phyloP scores from a whole-genome alignment of 2,888 invertebrate genomes.

The Autographa pulchrina region DNA sequence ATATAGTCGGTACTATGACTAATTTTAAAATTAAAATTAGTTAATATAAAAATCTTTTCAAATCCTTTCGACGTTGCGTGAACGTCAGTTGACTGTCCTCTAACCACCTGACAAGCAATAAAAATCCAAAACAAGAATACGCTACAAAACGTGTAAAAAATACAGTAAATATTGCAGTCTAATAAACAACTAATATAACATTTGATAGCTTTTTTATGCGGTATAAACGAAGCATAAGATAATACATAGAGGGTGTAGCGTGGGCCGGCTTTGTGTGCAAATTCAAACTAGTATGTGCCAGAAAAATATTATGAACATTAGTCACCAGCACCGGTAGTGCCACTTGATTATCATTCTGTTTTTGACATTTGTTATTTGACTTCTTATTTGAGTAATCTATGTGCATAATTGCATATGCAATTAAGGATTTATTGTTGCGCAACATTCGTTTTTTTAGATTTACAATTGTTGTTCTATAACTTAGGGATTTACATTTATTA shows the following conservation, averaged over 20 bases:
- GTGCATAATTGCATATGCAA: neutral
- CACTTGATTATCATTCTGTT: slow-evolving; percentile 49
- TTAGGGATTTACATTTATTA: too few relatives aligned
- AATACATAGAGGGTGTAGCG: slow-evolving; percentile 56
- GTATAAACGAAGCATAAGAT: slow-evolving; percentile 63
- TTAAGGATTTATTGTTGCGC: neutral
- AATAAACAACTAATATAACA: slow-evolving; percentile 11
- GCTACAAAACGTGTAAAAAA: neutral
- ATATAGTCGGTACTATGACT: too few relatives aligned
- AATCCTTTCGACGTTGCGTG: too few relatives aligned
- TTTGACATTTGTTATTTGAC: slow-evolving; percentile 18
- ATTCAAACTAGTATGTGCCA: slow-evolving; percentile 60
- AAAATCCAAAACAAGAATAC: neutral
- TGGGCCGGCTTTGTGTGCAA: slow-evolving; percentile 70
- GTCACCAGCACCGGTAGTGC: slow-evolving; percentile 58
- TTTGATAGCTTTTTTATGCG: slow-evolving; percentile 31
- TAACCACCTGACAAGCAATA: neutral
- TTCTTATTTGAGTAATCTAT: neutral
- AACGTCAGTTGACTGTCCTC: too few relatives aligned
- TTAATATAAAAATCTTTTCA: too few relatives aligned
- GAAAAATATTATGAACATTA: slow-evolving; percentile 63
- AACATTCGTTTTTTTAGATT: neutral
- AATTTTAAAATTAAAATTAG: too few relatives aligned
- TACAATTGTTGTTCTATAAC: neutral
- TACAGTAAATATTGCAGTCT: neutral